Evolutionary conservation across 64 coral and sea anemone genomes (phyloP).

Genomic region (Actinia tenebrosa): DNA sequence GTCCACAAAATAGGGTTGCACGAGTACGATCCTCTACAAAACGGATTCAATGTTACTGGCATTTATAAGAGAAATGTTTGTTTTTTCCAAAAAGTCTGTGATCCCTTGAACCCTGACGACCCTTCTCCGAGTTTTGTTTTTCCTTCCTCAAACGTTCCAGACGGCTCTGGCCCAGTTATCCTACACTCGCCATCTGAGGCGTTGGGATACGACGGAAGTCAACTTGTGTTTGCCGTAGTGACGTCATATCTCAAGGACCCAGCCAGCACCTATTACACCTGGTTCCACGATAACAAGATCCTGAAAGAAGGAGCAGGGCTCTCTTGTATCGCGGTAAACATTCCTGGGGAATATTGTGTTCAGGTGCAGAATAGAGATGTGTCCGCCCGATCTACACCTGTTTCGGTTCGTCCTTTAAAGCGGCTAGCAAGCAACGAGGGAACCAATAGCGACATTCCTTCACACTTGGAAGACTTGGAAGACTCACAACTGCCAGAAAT

Average conservation of each 20-base stretch:
- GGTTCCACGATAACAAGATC: conserved; percentile 30
- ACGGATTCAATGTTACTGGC: too few relatives aligned
- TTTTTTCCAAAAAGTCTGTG: neutral
- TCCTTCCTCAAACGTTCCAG: neutral
- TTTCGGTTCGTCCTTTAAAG: neutral
- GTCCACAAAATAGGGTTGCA: too few relatives aligned
- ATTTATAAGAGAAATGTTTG: too few relatives aligned
- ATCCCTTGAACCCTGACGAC: neutral
- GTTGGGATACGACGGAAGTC: conserved; percentile 39
- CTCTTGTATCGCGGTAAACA: conserved; percentile 10
- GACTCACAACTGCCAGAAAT: conserved; percentile 28
- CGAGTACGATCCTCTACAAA: too few relatives aligned
- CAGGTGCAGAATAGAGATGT: conserved; percentile 30
- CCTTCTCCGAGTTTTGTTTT: too few relatives aligned
- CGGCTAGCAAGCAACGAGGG: neutral
- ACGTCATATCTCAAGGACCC: conserved; percentile 24
- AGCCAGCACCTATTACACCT: conserved; percentile 20
- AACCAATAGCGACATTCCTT: neutral
- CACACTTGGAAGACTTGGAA: neutral
- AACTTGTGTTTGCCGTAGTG: conserved; percentile 41
- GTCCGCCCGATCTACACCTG: conserved; percentile 12
- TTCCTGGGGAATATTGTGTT: conserved; percentile 38
- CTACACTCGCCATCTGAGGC: conserved; percentile 34
- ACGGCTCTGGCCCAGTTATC: neutral
- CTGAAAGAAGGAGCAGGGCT: conserved; percentile 17